Percentiles rank a stretch among this genome's conserved stretches.
These are phyloP conservation scores for Lysiphlebus fabarum DNA, from an alignment of 1,140 invertebrate genomes.

Conservation along the genomic window DNA sequence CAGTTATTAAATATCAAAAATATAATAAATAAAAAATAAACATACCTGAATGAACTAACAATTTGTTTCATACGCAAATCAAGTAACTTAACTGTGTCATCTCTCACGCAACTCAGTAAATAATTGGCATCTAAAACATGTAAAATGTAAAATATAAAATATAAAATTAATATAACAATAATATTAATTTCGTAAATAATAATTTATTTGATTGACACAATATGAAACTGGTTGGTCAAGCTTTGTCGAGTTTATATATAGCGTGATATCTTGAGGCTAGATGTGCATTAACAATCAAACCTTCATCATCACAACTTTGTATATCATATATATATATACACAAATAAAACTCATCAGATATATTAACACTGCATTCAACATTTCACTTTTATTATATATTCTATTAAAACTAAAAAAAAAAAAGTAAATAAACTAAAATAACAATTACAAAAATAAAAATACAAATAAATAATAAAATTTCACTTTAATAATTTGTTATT, in stretches of 20 bases:
- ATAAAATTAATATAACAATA: conserved; percentile 4
- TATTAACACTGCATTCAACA: background rate
- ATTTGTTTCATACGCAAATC: conserved; percentile 93
- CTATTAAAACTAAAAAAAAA: no score
- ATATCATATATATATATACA: no score
- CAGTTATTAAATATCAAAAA: background rate
- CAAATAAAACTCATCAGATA: background rate
- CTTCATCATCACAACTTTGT: background rate
- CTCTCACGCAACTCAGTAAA: conserved; percentile 86
- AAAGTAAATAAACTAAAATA: no score
- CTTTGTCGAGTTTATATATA: conserved; percentile 1
- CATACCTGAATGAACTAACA: conserved; percentile 81
- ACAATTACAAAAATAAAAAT: background rate
- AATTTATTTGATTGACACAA: no score
- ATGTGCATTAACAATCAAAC: no score
- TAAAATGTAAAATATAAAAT: conserved; percentile 26
- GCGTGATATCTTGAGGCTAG: conserved; percentile 21
- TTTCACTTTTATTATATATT: background rate
- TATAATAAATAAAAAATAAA: no score
- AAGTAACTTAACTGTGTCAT: conserved; percentile 91
- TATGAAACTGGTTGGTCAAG: no score
- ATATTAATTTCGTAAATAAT: background rate
- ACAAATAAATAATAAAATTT: no score
- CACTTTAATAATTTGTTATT: no score
- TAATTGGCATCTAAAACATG: conserved; percentile 79